Evolutionary conservation across 2,797 vertebrate genomes (phyloP), one percentile per base, ranked within the genome.

Genomic region (Pterois miles): DNA sequence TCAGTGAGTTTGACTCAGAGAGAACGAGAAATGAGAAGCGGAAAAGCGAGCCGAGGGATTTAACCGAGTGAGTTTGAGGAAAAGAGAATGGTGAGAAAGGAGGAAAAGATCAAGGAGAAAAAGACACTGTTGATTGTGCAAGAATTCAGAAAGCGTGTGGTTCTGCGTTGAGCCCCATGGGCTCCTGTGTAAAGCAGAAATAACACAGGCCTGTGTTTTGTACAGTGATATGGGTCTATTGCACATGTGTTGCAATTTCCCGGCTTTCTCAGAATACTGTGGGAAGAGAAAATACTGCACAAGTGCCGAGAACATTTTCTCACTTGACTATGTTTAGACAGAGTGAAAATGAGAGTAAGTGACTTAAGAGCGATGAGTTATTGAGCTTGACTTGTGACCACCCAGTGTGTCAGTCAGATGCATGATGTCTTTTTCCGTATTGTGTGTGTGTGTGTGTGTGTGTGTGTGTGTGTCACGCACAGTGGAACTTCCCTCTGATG

Each of bases 401-500:
- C 92, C 90, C 93, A 93, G 76, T 65, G 82, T 88, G 86, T 90
- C 90, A 81, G 79, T 87, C 82, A 80, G 82, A 89, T 86, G 86
- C 73, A 75, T 93, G 84, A 89, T 83, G 86, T 86, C 81, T 89
- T 89, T 89, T 88, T 84, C 72, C 43, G 43, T 52, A 50, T 50
- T 79, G 29, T 81, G 59, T 80, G 48, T 65, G 63, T 65, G 74
- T 62, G 78, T 76, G 65, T 75, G 75, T 80, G 81, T 80, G 66
- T 80, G 79, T 81, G 67, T 74, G 43, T 86, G 36, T 53, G 65
- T 83, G 75, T 82, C 77, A 50, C 16, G 76, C 88, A 57, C 95
- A 99, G 98, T 99, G 98, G 98, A 99, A 99, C 96, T 99, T 99
- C 94, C 98, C 98, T 84, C 94, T 99, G 91, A 95, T 99, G 96